Conservation (phyloP, 2,888 invertebrate genomes). For the Agrilus biguttatus region DNA sequence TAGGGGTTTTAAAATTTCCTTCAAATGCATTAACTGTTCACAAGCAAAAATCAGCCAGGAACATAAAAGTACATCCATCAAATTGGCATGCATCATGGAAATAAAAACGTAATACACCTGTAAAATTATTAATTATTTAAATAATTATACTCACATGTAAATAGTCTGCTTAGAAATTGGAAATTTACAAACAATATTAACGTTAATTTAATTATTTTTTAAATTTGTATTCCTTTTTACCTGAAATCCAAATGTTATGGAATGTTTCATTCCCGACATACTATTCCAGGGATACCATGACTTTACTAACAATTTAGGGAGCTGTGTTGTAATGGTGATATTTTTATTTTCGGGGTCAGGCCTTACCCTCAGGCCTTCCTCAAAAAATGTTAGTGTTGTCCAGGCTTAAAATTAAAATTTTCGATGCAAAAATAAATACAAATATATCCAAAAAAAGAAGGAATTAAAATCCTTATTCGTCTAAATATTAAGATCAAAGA, state of each 20-base stretch:
- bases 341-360: slow-evolving; percentile 57
- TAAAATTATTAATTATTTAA: slow-evolving; percentile 9
- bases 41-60: slow-evolving; percentile 77
- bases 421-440: not conserved
- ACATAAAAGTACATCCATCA: slow-evolving; percentile 65
- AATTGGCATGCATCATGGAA: slow-evolving; percentile 33
- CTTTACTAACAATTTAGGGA: slow-evolving; percentile 58
- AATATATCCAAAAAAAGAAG: too few species aligned
- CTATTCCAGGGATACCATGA: slow-evolving; percentile 71
- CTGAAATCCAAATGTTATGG: slow-evolving; percentile 52
- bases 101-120: slow-evolving; percentile 30
- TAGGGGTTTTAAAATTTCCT: slow-evolving; percentile 73
- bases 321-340: slow-evolving; percentile 49
- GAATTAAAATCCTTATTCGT: too few species aligned
- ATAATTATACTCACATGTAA: not conserved
- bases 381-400: slow-evolving; percentile 69
- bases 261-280: slow-evolving; percentile 51
- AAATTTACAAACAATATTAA: too few species aligned
- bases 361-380: slow-evolving; percentile 54
- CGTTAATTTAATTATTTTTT: not conserved
- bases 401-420: slow-evolving; percentile 42
- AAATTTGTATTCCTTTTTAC: slow-evolving; percentile 21
- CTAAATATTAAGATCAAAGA: too few species aligned
- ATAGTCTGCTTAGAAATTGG: too few species aligned
- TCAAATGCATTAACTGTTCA: slow-evolving; percentile 72